phyloP scores from a whole-genome alignment of 1,140 invertebrate genomes.

The Drosophila novamexicana region DNA sequence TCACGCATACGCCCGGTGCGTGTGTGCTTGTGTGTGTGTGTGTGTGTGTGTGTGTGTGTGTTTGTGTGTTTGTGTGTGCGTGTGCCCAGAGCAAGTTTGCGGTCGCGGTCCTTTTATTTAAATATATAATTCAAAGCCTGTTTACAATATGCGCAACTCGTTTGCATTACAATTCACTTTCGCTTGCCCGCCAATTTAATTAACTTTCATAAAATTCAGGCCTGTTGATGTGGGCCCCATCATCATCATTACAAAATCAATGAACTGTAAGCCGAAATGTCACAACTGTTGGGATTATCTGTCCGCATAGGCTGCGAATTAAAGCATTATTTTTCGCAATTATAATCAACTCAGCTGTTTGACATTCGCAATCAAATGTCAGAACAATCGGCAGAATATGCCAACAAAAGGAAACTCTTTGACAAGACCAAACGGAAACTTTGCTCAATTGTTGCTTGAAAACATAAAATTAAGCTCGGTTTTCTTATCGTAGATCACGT shows the following conservation, averaged over 20 bases:
- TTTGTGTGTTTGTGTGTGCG: constrained; percentile 29
- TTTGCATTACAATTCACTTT: constrained; percentile 75
- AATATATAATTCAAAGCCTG: constrained; percentile 52
- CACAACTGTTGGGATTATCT: background rate
- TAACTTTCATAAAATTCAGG: constrained; percentile 59
- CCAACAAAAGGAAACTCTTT: too few species aligned
- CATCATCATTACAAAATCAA: constrained; percentile 1
- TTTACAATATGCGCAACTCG: constrained; percentile 64
- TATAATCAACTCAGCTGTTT: background rate
- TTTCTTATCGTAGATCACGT: too few species aligned
- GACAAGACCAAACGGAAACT: too few species aligned
- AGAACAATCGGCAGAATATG: too few species aligned
- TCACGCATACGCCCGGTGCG: constrained; percentile 60
- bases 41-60: too few species aligned
- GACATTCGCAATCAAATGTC: too few species aligned
- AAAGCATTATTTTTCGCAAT: background rate
- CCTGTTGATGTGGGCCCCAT: constrained; percentile 20
- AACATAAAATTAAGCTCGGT: too few species aligned
- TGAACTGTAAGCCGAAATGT: background rate
- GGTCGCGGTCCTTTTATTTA: constrained; percentile 38
- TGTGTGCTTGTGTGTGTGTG: background rate
- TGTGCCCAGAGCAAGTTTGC: constrained; percentile 24
- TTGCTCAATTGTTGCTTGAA: too few species aligned
- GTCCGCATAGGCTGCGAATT: background rate
- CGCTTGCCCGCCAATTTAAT: constrained; percentile 66